Percentiles rank a stretch among this genome's conserved stretches.
Evolutionary conservation across 2,888 invertebrate species (phyloP).

Genomic region (Punctoribates punctum): DNA sequence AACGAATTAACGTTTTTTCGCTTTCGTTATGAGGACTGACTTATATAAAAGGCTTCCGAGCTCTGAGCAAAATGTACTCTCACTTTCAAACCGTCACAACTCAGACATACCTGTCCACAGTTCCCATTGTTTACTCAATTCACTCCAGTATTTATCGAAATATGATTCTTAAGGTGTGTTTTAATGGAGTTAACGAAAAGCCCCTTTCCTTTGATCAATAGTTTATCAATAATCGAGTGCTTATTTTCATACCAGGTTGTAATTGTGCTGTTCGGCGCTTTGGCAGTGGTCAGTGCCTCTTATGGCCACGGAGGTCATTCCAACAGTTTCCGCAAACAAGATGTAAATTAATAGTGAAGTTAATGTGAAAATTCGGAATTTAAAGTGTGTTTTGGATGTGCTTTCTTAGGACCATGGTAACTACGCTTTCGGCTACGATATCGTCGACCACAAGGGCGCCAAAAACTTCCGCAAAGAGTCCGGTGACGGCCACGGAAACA

Average conservation of each 20-base stretch:
- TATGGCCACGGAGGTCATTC: slow-evolving; percentile 42
- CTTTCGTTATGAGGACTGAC: neutral
- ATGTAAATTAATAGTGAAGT: slow-evolving; percentile 32
- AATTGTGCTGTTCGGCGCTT: slow-evolving; percentile 23
- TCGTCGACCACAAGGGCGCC: slow-evolving; percentile 44
- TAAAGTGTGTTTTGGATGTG: neutral
- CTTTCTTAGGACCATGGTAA: slow-evolving; percentile 45
- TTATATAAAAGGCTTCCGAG: slow-evolving; percentile 23
- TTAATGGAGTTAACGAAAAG: neutral
- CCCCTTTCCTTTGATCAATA: neutral
- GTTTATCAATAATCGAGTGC: neutral
- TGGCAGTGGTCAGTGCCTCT: slow-evolving; percentile 19
- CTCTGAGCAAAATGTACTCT: neutral
- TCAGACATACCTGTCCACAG: neutral
- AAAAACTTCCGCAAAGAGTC: slow-evolving; percentile 46
- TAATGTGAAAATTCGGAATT: neutral
- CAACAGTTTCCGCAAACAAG: slow-evolving; percentile 43
- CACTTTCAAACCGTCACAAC: neutral
- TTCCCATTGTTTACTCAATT: neutral
- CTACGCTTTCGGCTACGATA: slow-evolving; percentile 47
- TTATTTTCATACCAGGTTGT: slow-evolving; percentile 1
- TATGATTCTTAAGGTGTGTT: slow-evolving; percentile 21
- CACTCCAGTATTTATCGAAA: neutral
- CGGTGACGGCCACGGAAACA: slow-evolving; percentile 47
- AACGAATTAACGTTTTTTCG: neutral